Base-by-base conservation (phyloP, 2,797 vertebrate genomes). In the Galagoides demidoff region DNA sequence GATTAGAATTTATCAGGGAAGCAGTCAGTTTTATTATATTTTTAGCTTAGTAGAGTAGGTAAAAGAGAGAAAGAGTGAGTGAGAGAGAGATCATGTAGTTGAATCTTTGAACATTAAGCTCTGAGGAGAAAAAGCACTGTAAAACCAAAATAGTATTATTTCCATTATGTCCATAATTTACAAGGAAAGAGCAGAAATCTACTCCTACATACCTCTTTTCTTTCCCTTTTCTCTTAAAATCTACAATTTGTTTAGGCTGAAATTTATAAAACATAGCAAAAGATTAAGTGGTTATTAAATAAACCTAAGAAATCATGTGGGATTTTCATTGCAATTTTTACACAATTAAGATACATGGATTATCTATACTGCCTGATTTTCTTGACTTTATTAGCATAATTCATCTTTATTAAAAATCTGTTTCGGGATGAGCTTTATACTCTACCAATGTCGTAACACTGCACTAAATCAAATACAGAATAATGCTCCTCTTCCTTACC, bases 1-100 rank as follows among this genome's bases (percentile, higher is more conserved):
- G 27, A 81, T 79, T 74, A 71, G 25, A 31, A 34, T 94, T 90
- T 92, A 90, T 90, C 39, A 85, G 34, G 83, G 45, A 70, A 84
- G 13, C 31, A 57, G 49, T 77, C 31, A 52, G 16, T 88, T 91
- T 90, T 88, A 2, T 34, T 86, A 19, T 6, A 19, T 22, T 81
- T 96, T 90, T 2, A 70, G 49, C n/a, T 74, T 85, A 29, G 8
- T 82, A 82, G 55, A 85, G 63, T 34, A 64, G 4, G 4, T 66
- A 93, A 84, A 25, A 66, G 17, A 17, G 7, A 64, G 29, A 83
- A n/a, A n/a, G 7, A n/a, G 17, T 1, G 7, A 66, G 6, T 3
- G 29, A 83, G 34, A 66, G 77, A 39, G 39, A 37, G 5, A 37
- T 78, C 17, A 88, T 1, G 9, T 11, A 79, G 57, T 74, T 74